Base-by-base conservation (phyloP, 2,888 invertebrate genomes). In the Agrochola circellaris region DNA sequence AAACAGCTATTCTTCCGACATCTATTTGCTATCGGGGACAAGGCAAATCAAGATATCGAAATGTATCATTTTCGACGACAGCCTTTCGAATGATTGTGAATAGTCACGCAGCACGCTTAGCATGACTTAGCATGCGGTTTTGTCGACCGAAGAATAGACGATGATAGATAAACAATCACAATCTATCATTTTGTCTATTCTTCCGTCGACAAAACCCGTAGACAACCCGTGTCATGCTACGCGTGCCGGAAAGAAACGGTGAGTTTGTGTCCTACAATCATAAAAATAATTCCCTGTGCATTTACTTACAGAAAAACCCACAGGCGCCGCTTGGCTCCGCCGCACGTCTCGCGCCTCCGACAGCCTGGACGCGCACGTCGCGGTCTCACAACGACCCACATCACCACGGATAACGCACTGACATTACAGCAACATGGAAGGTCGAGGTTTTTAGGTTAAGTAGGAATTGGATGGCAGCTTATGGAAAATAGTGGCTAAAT, bases 351-450 rank as follows among this genome's bases (percentile, higher is more conserved):
- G 98, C 62, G 93, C 98, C 0, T 98, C 98, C 0, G 98, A 98
- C 89, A 97, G 97, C 0, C 92, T 98, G 0, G 98, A 98, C 90
- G 98, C 98, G 0, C 98, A 98, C 89, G 97, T 98, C 0, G 97
- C 98, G 6, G 97, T 98, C 0, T 92, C 97, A 0, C 97, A 97
- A 20, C 93, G 97, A 58, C 97, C 97, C 0, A 75, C 90, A 0
- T 92, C 94, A 0, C 94, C 94, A 0, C 81, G 83, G 8, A 90
- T 89, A 70, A 89, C 89, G 4, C 90, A 92, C 77, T 92, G 89
- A 92, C 78, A 74, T 4, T 38, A n/a, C 9, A 23, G 13, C 1
- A 30, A 23, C 0, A 15, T 20, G 13, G 42, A 34, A 30, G 17
- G 17, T 26, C 51, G 51, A 60, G 3, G 17, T 17, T 9, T 17